Conservation (phyloP, 2,888 invertebrate species). For the Nowickia ferox region DNA sequence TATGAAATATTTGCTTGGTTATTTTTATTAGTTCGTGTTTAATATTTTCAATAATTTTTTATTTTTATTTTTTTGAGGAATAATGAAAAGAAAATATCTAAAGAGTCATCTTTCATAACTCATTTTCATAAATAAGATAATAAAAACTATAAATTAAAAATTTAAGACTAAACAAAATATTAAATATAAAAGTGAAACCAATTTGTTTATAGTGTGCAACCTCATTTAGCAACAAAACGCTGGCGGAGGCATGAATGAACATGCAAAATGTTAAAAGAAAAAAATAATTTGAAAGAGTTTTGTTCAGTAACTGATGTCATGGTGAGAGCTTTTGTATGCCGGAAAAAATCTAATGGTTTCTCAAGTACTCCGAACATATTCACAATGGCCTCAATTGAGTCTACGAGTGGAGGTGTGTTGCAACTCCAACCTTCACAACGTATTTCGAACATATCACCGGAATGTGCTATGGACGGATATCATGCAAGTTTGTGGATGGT, state of each 20-base stretch:
- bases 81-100: constrained; percentile 34
- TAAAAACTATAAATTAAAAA: constrained; percentile 8
- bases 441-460: no score
- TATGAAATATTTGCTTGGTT: constrained; percentile 55
- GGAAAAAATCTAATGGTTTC: no score
- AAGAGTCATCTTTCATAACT: constrained; percentile 29
- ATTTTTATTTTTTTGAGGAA: constrained; percentile 11
- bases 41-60: constrained; percentile 20
- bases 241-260: not conserved
- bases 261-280: not conserved
- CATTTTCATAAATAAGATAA: not conserved
- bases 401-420: no score
- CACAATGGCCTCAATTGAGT: no score
- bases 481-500: no score
- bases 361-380: no score
- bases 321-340: no score
- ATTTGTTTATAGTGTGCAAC: not conserved
- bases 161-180: constrained; percentile 3
- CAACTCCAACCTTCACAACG: no score
- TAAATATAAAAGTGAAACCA: constrained; percentile 61
- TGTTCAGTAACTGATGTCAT: no score
- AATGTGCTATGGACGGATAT: no score
- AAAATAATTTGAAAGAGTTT: no score
- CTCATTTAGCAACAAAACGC: not conserved
- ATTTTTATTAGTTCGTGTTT: constrained; percentile 42